Evolutionary conservation across 2,888 invertebrate genomes (phyloP), one percentile per base, ranked within the genome.

Genomic region (Troilus luridus): DNA sequence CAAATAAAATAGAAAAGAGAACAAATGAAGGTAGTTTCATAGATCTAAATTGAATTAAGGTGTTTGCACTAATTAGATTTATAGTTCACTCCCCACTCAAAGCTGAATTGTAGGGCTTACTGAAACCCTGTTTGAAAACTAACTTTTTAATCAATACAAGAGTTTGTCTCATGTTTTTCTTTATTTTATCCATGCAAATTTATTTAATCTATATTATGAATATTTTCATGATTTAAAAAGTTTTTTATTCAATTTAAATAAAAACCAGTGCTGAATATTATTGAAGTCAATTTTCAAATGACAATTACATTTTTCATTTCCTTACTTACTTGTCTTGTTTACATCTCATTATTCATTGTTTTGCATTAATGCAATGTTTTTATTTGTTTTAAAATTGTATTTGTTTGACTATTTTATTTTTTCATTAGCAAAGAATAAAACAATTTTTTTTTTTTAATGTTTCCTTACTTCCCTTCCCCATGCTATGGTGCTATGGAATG

Each of bases 111-210:
- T 90, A 62, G 72, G 90, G 90, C 62, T 85, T 90, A 24, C 21
- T 41, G 85, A 90, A 85, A 60, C 90, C 85, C 59, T 85, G 88
- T 41, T 58, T 88, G n/a, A 81, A 85, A 60, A 60, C 27, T 41
- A 64, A 90, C 90, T 90, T 90, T 90, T 90, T 81, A 90, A 90
- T 90, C 90, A 90, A 90, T 90, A 90, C 10, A 27, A 60, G 56
- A 90, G 56, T 58, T 77, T 7, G n/a, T 64, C 3, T 67, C 56
- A 0, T 64, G 21, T 27, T 77, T 77, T 90, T 54, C 17, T 60
- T 59, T 24, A 12, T 85, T 85, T 54, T 19, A 0, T 11, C 56
- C 56, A n/a, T 21, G 12, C n/a, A 85, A 85, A 85, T 54, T 10
- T 56, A 67, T 7, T 77, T 41, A 77, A 41, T 41, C 27, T 77